phyloP scores from a whole-genome alignment of 1,140 invertebrate genomes.

The Zaprionus africanus region DNA sequence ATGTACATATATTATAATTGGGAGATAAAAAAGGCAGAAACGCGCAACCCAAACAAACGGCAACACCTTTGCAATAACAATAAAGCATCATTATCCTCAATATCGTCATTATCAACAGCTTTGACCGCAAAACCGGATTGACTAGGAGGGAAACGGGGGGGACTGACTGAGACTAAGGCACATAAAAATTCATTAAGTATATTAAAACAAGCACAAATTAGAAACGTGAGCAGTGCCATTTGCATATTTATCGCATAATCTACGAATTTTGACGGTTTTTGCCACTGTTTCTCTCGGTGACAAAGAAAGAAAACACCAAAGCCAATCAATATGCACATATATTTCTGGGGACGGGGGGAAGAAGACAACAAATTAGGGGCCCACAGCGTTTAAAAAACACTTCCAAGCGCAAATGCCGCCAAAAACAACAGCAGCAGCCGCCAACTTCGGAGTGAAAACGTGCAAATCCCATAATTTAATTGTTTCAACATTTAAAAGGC shows the following conservation, averaged over 20 bases:
- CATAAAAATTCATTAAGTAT: slow-evolving; percentile 77
- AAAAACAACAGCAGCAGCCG: slow-evolving; percentile 23
- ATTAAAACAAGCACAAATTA: slow-evolving; percentile 83
- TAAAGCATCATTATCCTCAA: slow-evolving; percentile 74
- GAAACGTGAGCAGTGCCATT: slow-evolving; percentile 63
- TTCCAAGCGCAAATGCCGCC: slow-evolving; percentile 67
- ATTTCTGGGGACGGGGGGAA: background rate
- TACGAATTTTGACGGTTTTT: slow-evolving; percentile 81
- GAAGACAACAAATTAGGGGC: slow-evolving; percentile 51
- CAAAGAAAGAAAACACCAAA: slow-evolving; percentile 50
- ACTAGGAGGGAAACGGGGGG: background rate
- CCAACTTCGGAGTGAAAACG: slow-evolving; percentile 65
- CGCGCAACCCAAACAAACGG: slow-evolving; percentile 54
- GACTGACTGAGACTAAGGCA: slow-evolving; percentile 16
- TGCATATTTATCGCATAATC: slow-evolving; percentile 80
- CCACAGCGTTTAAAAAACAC: slow-evolving; percentile 64
- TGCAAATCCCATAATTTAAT: slow-evolving; percentile 82
- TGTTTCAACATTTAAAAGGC: slow-evolving; percentile 69
- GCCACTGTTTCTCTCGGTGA: slow-evolving; percentile 63
- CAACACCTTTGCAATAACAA: slow-evolving; percentile 79
- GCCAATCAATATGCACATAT: slow-evolving; percentile 40
- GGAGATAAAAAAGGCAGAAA: slow-evolving; percentile 50
- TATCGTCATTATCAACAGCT: slow-evolving; percentile 81
- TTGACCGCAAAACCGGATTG: slow-evolving; percentile 72
- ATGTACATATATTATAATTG: slow-evolving; percentile 73